phyloP scores from a whole-genome alignment of 1,140 invertebrate species.

The Procambarus clarkii region DNA sequence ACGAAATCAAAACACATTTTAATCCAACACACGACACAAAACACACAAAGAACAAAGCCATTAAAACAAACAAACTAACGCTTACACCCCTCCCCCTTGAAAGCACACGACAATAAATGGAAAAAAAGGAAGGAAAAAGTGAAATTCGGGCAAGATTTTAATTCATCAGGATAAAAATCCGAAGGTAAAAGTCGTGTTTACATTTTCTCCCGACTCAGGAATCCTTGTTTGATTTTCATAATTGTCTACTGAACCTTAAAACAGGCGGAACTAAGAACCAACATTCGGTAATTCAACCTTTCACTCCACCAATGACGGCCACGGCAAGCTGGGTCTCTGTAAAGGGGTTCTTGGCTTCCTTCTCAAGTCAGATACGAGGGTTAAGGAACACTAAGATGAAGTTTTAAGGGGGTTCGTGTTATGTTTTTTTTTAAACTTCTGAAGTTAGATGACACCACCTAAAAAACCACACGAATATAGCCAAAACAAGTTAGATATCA shows the following conservation, averaged over 20 bases:
- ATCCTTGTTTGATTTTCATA: slow-evolving; percentile 56
- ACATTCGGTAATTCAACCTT: slow-evolving; percentile 33
- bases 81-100: neutral
- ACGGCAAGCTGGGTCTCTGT: too few species aligned
- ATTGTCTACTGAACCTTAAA: slow-evolving; percentile 43
- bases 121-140: neutral
- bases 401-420: too few species aligned
- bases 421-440: too few species aligned
- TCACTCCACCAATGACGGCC: neutral
- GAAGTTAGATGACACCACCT: too few species aligned
- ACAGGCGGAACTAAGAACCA: slow-evolving; percentile 14
- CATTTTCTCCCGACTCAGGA: slow-evolving; percentile 20
- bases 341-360: too few species aligned
- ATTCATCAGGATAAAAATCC: slow-evolving; percentile 30
- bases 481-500: too few species aligned
- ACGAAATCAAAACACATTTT: neutral
- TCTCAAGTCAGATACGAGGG: too few species aligned
- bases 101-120: neutral
- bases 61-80: neutral
- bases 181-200: slow-evolving; percentile 35
- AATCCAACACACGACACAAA: neutral
- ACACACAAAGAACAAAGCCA: neutral
- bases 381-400: too few species aligned
- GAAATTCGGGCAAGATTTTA: slow-evolving; percentile 22
- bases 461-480: too few species aligned